Base-by-base conservation (phyloP, 2,113 vertebrate species). In the Tachycineta bicolor region DNA sequence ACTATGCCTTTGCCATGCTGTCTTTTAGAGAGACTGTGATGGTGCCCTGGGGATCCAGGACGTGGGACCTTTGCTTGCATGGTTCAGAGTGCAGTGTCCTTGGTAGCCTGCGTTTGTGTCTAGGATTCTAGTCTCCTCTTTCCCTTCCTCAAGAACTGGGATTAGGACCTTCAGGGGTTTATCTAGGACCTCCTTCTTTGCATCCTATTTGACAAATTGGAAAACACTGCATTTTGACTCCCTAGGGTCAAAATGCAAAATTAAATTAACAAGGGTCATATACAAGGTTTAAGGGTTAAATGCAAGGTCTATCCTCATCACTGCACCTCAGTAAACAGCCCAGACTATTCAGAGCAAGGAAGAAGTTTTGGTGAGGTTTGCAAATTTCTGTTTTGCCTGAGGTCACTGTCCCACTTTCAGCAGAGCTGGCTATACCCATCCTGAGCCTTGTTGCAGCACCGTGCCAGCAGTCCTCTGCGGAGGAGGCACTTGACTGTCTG, bases 341-440 rank as follows among this genome's bases (percentile, higher is more conserved):
- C 68, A 55, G 33, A 22, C 70, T 76, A 14, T 65, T 59, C 29
- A 55, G 79, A 88, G 55, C 31, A 53, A 79, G 60, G 43, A 80
- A 47, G 47, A 59, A 28, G 46, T 69, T 92, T 65, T 59, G 50
- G 68, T 78, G 86, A 93, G 88, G 47, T 93, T 74, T 90, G 92
- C 68, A 93, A 46, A 55, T 90, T 90, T 65, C 59, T 63, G 39
- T 46, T 92, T 83, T 59, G 94, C 95, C 90, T 63, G 59, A 86
- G 95, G 95, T 89, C 55, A 73, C 39, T 89, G 95, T 92, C 93
- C 95, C 95, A 94, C 76, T 94, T 97, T 88, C 34, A 13, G 50
- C 23, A 39, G 71, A 73, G 88, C 75, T 70, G 80, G 73, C n/a
- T 77, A 37, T 37, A 73, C 71, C 56, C 39, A 34, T 8, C 6